Base-by-base conservation (phyloP, 1,140 invertebrate species). In the Epicauta chinensis region DNA sequence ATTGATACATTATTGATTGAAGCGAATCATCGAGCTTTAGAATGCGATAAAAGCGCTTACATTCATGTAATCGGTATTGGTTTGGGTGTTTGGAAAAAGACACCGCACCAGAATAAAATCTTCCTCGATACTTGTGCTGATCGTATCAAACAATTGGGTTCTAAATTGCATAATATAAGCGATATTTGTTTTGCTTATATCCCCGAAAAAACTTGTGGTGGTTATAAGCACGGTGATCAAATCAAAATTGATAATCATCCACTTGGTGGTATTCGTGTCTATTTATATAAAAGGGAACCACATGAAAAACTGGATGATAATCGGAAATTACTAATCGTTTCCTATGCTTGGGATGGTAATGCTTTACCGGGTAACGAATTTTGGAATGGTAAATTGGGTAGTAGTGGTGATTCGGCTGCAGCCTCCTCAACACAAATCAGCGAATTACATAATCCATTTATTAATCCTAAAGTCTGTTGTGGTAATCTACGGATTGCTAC, bases 301-400 rank as follows among this genome's bases (percentile, higher is more conserved):
- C 73, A 73, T 0, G 48, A 68, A 0, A 68, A 66, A 48, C 50
- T 77, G 36, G 50, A 34, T 0, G 71, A 49, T 29, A 36, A 23
- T 23, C 4, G 23, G 16, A 81, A 81, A 61, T 61, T 81, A 2
- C 60, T 82, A 38, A 73, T 84, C 6, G 76, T 82, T 3, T 81
- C 77, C 1, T 84, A 84, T 56, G 78, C 83, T 1, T 82, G 81
- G 77, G 82, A 84, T 63, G 77, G 79, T 6, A 85, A 85, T 59
- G 74, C 81, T 1, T 71, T 81, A 44, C 81, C 82, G 2, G 82
- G 81, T 58, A 80, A 78, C 51, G 78, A 80, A 46, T 81, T 76
- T 56, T 81, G 78, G 78, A 12, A 10, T 13, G 56, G 56, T 32
- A 57, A 47, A 44, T 55, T 64, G 79, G 58, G 61, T 0, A 60